A percentile compares a stretch with the other conserved stretches of the same genome.
phyloP scores from a whole-genome alignment of 1,140 invertebrate genomes.

The Neodiprion pinetum region DNA sequence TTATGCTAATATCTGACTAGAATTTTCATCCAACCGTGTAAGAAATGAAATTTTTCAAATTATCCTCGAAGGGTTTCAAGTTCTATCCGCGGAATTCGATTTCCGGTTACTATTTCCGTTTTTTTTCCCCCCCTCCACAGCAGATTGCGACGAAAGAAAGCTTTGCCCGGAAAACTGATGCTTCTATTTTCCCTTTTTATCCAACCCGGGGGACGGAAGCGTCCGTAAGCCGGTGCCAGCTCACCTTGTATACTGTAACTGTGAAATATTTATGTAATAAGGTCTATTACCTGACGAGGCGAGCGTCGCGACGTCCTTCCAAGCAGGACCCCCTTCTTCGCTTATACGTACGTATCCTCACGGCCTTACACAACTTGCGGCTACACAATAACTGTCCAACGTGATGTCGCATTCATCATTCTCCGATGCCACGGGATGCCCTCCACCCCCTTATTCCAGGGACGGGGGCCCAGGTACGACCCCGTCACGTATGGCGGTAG shows the following conservation, averaged over 20 bases:
- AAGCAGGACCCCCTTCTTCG: no score
- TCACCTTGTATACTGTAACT: background rate
- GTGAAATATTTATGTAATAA: slow-evolving; percentile 8
- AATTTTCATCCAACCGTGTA: no score
- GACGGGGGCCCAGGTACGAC: background rate
- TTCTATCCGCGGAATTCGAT: no score
- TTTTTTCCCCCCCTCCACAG: no score
- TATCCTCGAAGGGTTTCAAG: no score
- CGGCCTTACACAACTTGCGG: background rate
- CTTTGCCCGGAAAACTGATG: no score
- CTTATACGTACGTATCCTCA: no score
- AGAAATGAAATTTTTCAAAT: no score
- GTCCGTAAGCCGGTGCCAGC: no score
- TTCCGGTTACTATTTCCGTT: no score
- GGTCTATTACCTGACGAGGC: background rate
- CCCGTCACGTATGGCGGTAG: background rate
- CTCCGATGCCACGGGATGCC: background rate
- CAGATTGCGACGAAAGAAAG: background rate
- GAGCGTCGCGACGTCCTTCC: background rate
- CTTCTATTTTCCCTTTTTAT: background rate
- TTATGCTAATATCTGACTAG: no score
- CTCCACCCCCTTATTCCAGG: background rate
- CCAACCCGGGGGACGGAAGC: background rate
- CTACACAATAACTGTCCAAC: background rate
- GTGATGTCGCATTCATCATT: slow-evolving; percentile 5